phyloP scores from a whole-genome alignment of 2,888 invertebrate genomes.

The Dicycla oo region DNA sequence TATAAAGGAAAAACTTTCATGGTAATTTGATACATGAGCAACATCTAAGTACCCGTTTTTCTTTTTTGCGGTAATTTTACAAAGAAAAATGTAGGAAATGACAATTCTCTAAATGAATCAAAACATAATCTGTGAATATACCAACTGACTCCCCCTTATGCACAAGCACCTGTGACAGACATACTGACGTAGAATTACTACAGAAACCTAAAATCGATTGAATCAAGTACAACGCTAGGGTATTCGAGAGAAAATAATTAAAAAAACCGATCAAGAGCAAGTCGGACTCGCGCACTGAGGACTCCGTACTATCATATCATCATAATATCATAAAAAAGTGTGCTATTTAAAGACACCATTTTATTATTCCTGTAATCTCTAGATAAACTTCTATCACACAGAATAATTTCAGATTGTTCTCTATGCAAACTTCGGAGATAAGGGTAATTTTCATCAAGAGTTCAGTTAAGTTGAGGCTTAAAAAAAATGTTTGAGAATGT shows the following conservation, averaged over 20 bases:
- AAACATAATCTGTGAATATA: not conserved
- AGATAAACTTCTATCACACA: no score
- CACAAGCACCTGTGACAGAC: not conserved
- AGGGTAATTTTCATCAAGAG: no score
- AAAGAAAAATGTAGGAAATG: not conserved
- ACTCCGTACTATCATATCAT: no score
- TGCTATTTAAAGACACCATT: no score
- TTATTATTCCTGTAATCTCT: no score
- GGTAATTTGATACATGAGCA: conserved; percentile 16
- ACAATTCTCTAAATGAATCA: not conserved
- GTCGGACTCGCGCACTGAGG: no score
- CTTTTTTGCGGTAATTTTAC: not conserved
- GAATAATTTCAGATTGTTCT: no score
- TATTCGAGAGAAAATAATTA: conserved; percentile 43
- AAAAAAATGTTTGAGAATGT: no score
- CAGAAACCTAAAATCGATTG: not conserved
- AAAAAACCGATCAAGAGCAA: no score
- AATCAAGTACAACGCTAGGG: not conserved
- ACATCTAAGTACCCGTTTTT: conserved; percentile 10
- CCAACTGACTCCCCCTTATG: not conserved
- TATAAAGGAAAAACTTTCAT: conserved; percentile 18
- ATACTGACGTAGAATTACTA: not conserved
- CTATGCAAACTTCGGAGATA: no score
- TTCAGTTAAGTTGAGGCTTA: no score
- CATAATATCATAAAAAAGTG: no score